Evolutionary conservation across 2,797 vertebrate species (phyloP), one percentile per base, ranked within the genome.

Genomic region (Crenichthys baileyi): DNA sequence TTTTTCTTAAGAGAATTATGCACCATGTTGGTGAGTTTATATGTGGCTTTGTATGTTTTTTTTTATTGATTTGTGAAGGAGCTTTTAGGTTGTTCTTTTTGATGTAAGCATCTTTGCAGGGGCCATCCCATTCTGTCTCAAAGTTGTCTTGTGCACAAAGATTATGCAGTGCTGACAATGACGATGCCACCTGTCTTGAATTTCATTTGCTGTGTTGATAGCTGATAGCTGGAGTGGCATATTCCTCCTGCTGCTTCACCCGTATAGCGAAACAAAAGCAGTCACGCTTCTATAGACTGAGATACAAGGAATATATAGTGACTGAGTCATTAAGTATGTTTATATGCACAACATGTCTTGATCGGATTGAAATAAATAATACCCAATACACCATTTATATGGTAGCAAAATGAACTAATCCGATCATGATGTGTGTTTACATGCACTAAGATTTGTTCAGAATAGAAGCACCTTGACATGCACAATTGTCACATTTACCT

Each of bases 1-100:
- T 73, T 56, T 53, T 73, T 46, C 70, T 80, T 29, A 58, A 53
- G 53, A 72, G 85, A 56, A 84, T 86, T 83, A 77, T 80, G 70
- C 83, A 65, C 26, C 76, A 77, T 74, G 86, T 73, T 80, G 70
- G 77, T 8, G 5, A 85, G 51, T 63, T 51, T n/a, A 55, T 79
- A 16, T 51, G 74, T 79, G 65, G 71, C 73, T 88, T 84, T 79
- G 56, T 85, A 82, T 80, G 48, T 82, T 83, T 80, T 82, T 83
- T 80, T 85, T 83, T 76, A 82, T 72, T 82, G 84, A 85, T 79
- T 84, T 73, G 85, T 60, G 50, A 75, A 77, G 29, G 3, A 76
- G 76, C 85, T 76, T 67, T 12, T 11, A 71, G 89, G 51, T 0
- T 53, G 60, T 22, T 60, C 58, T n/a, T n/a, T 74, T 88, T 81